These are phyloP conservation scores for Magallana gigas DNA, from an alignment of 1,140 invertebrate species.

Conservation along the genomic window DNA sequence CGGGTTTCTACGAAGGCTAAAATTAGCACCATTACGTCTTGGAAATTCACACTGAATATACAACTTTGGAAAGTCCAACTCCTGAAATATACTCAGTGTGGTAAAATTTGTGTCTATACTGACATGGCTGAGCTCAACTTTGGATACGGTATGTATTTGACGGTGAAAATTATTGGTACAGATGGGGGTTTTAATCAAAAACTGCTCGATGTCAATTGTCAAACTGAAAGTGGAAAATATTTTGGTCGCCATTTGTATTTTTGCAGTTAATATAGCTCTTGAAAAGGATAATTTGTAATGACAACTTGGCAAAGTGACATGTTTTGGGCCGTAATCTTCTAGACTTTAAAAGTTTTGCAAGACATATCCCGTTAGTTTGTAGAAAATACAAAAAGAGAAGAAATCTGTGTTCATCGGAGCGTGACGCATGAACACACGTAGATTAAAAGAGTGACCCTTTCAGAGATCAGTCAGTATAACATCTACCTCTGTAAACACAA, in stretches of 20 bases:
- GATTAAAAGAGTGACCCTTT: too few species aligned
- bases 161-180: background rate
- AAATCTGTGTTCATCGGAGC: background rate
- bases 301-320: background rate
- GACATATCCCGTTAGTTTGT: background rate
- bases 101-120: background rate
- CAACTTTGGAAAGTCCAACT: slow-evolving; percentile 19
- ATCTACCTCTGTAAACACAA: too few species aligned
- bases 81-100: slow-evolving; percentile 12
- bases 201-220: background rate
- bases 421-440: background rate
- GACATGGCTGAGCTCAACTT: slow-evolving; percentile 22
- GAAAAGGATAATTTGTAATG: background rate
- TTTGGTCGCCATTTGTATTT: slow-evolving; percentile 34
- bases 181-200: background rate
- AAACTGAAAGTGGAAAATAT: slow-evolving; percentile 34
- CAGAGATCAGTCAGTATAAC: too few species aligned
- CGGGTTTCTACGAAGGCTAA: slow-evolving; percentile 22
- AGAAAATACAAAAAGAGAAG: too few species aligned
- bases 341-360: background rate
- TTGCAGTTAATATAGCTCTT: background rate
- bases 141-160: slow-evolving; percentile 5
- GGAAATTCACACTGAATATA: slow-evolving; percentile 33
- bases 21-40: slow-evolving; percentile 33
- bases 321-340: background rate